Conservation (phyloP, 2,888 invertebrate species). For the Pyrrhosoma nymphula region DNA sequence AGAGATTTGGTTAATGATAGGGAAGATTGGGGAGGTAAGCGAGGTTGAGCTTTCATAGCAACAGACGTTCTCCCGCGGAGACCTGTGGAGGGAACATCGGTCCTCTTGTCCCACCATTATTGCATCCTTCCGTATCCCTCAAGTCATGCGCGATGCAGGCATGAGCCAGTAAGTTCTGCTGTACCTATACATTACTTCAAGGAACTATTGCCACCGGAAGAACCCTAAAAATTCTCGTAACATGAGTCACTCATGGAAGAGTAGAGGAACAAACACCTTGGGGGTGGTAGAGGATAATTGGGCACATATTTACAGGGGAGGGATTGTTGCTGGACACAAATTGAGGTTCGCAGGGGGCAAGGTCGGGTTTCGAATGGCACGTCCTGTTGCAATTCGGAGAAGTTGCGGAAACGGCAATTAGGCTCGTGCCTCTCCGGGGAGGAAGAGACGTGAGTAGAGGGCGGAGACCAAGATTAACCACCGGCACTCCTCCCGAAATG, state of each 20-base stretch:
- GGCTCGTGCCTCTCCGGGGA: neutral
- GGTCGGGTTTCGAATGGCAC: neutral
- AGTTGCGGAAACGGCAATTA: neutral
- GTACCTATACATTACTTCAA: too few species aligned
- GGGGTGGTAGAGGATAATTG: too few species aligned
- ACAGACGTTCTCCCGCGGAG: too few species aligned
- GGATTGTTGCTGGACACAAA: neutral
- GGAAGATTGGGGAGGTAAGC: too few species aligned
- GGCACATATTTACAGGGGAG: neutral
- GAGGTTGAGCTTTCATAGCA: too few species aligned
- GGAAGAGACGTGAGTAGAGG: neutral
- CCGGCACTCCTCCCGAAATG: neutral
- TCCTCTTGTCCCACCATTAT: too few species aligned
- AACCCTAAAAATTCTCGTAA: neutral
- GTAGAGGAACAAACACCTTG: too few species aligned
- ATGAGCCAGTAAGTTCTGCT: too few species aligned
- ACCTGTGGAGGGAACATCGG: too few species aligned
- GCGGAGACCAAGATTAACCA: neutral
- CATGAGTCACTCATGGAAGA: neutral
- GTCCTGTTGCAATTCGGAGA: neutral
- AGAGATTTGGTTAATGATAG: too few species aligned
- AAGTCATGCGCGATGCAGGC: too few species aligned
- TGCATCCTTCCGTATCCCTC: too few species aligned
- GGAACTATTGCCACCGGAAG: neutral
- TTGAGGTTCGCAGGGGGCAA: neutral